phyloP scores from a whole-genome alignment of 2,113 vertebrate genomes.

The Forbesichthys agassizii region DNA sequence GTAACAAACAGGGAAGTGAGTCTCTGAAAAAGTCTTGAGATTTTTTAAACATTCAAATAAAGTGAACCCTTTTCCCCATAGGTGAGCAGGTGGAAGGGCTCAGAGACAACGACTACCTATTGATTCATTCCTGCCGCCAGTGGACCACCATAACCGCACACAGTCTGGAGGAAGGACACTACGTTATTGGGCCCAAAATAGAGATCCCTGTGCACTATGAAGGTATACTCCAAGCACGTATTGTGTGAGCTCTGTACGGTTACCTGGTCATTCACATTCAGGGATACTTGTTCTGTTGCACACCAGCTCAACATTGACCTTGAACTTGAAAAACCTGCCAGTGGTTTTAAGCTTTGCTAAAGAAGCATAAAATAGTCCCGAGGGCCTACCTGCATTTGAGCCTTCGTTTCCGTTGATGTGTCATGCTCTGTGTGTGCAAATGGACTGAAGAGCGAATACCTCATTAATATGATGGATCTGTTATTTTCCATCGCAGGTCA shows the following conservation, averaged over 20 bases:
- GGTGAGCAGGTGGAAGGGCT: conserved; percentile 93
- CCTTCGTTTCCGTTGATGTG: background rate
- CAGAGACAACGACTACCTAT: conserved; percentile 93
- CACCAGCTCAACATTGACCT: background rate
- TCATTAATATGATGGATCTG: background rate
- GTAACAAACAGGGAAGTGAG: too few relatives aligned
- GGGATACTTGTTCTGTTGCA: background rate
- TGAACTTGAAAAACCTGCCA: conserved; percentile 3
- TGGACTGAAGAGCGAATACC: background rate
- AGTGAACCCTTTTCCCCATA: conserved; percentile 54
- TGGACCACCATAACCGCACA: conserved; percentile 99
- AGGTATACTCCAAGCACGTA: conserved; percentile 77
- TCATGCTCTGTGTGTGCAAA: background rate
- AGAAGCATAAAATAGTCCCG: background rate
- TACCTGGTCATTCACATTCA: too few relatives aligned
- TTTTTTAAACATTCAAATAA: too few relatives aligned
- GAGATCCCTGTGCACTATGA: conserved; percentile 99
- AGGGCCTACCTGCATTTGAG: background rate
- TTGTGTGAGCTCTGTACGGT: background rate
- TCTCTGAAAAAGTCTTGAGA: too few relatives aligned
- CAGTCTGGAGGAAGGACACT: conserved; percentile 97
- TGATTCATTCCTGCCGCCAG: conserved; percentile 96
- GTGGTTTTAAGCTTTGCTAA: background rate
- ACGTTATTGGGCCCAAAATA: conserved; percentile 98
- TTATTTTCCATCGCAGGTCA: conserved; percentile 82